phyloP scores from a whole-genome alignment of 1,140 invertebrate genomes.

The Coenobita brevimanus region DNA sequence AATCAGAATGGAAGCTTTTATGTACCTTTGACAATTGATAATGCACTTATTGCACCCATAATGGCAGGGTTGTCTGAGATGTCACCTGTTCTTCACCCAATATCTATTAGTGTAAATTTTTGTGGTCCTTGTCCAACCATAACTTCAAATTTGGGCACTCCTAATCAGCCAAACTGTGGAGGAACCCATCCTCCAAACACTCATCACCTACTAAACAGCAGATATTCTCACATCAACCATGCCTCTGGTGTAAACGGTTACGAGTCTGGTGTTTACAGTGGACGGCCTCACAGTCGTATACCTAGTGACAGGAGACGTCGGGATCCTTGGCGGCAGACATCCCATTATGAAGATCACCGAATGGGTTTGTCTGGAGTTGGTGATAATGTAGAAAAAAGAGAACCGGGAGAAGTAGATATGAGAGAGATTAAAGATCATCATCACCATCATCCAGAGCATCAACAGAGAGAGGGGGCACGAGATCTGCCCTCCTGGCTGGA shows the following conservation, averaged over 20 bases:
- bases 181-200: conserved; percentile 12
- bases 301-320: conserved; percentile 30
- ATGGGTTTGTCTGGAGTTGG: not conserved
- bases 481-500: conserved; percentile 32
- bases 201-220: conserved; percentile 17
- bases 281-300: conserved; percentile 24
- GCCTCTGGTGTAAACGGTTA: conserved; percentile 20
- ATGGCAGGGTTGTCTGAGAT: conserved; percentile 74
- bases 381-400: conserved; percentile 49
- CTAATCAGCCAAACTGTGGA: conserved; percentile 20
- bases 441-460: conserved; percentile 29
- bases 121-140: conserved; percentile 46
- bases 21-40: conserved; percentile 90
- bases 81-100: conserved; percentile 86
- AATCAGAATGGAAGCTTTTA: conserved; percentile 92
- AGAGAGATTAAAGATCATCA: conserved; percentile 23
- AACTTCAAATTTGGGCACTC: conserved; percentile 35
- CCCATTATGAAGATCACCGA: conserved; percentile 46
- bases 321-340: not conserved
- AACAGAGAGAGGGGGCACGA: conserved; percentile 19
- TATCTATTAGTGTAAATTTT: conserved; percentile 93
- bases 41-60: conserved; percentile 82
- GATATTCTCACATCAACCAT: conserved; percentile 14
- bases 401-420: conserved; percentile 48
- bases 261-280: conserved; percentile 42